Base-by-base conservation (phyloP, 2,113 vertebrate species). In the Syngnathus typhle region DNA sequence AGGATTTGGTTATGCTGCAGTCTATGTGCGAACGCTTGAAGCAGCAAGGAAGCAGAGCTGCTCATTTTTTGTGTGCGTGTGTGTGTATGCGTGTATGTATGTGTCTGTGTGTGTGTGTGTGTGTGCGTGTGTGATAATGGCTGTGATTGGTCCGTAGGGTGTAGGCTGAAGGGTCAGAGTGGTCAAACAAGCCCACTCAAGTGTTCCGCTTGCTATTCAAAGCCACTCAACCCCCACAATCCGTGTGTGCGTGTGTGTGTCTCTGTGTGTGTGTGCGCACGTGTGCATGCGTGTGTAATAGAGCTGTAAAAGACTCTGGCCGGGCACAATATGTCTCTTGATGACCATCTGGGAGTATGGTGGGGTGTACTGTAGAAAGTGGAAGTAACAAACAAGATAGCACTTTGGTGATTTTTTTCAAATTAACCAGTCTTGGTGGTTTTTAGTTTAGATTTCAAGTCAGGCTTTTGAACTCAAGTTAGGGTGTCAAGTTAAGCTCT, bases 121-220 rank as follows among this genome's bases (percentile, higher is more conserved):
- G 11, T 15, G 60, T 41, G 16, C 39, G 60, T 27, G n/a, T 44
- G 39, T 23, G 5, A 32, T 32, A 32, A 32, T 39, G 60, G 8
- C 19, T 68, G 36, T 52, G 60, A 74, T 69, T 64, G 66, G 72
- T 69, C 66, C 60, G 21, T 15, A 43, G 72, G 66, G 60, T 69
- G 51, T 32, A 49, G 62, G 43, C 60, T 37, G 51, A n/a, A 5
- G 46, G 63, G 58, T 60, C 60, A 64, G 5, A 8, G 36, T 55
- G 52, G 54, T 43, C 27, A 39, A 32, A 51, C 9, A 51, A 19
- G 23, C 46, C 44, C 7, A 65, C 63, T n/a, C 18, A 32, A 65
- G 63, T 65, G 15, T 64, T 64, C 32, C 46, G 44, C 63, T 32
- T 49, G 27, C 41, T 64, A 56, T 55, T 68, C 58, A 64, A 44